Evolutionary conservation across 2,888 invertebrate species (phyloP), one percentile per base, ranked within the genome.

Genomic region (Thalpophila matura): DNA sequence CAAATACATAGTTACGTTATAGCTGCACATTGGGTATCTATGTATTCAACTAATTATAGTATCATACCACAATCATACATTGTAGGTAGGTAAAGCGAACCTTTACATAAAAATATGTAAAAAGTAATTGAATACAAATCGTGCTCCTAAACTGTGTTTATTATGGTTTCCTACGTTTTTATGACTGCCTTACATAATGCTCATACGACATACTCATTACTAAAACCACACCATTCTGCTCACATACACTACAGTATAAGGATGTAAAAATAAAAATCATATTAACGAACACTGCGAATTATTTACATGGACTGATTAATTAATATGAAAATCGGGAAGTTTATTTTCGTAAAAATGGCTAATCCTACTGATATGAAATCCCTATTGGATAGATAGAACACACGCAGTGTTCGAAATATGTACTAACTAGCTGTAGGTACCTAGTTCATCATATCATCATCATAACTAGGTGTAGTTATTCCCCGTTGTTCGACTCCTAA

Each of bases 41-140:
- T 77, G 82, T 81, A 73, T 77, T 73, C 74, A 63, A 55, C 58
- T 58, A 57, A 66, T 64, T 72, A 74, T 68, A 74, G 70, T 75
- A 77, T 80, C 79, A 72, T 81, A n/a, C n/a, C n/a, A n/a, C n/a
- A n/a, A 38, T 47, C 60, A 42, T 38, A 61, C 16, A n/a, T 20
- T 42, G 18, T n/a, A 50, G 26, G 31, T 42, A 31, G 40, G 16
- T 33, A 4, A 42, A 64, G 33, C 24, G 45, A 27, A 29, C 14
- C 20, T 24, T 38, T 27, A 65, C 16, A 45, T 42, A 37, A 10
- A 35, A 49, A 16, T 38, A 16, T 16, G 14, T 55, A 37, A 46
- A 29, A 50, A 40, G 10, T 16, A 22, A 42, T 40, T 40, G 35
- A 46, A 40, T 22, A 42, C 42, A 50, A 46, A 71, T 50, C 26